Evolutionary conservation across 2,113 vertebrate genomes (phyloP).

Genomic region (Entelurus aequoreus): DNA sequence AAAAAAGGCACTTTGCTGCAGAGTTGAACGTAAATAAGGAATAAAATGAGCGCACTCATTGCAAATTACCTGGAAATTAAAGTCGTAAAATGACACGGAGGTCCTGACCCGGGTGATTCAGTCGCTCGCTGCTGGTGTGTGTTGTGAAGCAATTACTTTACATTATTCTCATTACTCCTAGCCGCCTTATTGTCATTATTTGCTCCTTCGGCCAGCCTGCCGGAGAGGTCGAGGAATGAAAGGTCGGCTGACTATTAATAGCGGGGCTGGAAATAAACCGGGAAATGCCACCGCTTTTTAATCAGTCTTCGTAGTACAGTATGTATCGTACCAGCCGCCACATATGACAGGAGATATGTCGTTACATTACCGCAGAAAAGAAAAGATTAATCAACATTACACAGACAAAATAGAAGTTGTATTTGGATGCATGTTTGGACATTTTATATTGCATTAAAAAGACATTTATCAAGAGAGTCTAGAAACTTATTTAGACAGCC

Average conservation of each 20-base stretch:
- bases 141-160: constrained; percentile 8
- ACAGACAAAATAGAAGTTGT: too few species aligned
- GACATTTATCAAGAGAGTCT: too few species aligned
- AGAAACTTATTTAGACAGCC: too few species aligned
- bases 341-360: background rate
- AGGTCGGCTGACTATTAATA: constrained; percentile 58
- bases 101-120: background rate
- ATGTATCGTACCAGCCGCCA: constrained; percentile 1
- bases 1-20: too few species aligned
- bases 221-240: constrained; percentile 29
- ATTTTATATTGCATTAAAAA: too few species aligned
- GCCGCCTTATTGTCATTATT: constrained; percentile 5
- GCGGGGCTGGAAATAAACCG: constrained; percentile 13
- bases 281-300: constrained; percentile 29
- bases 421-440: too few species aligned
- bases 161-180: background rate
- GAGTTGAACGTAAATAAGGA: too few species aligned
- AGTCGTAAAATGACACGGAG: background rate
- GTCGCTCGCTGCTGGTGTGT: background rate
- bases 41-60: too few species aligned
- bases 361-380: too few species aligned
- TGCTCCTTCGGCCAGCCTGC: constrained; percentile 14
- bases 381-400: too few species aligned
- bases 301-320: constrained; percentile 2
- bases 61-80: too few species aligned